Base-by-base conservation (phyloP, 2,888 invertebrate genomes). In the Pristionchus japonicus region DNA sequence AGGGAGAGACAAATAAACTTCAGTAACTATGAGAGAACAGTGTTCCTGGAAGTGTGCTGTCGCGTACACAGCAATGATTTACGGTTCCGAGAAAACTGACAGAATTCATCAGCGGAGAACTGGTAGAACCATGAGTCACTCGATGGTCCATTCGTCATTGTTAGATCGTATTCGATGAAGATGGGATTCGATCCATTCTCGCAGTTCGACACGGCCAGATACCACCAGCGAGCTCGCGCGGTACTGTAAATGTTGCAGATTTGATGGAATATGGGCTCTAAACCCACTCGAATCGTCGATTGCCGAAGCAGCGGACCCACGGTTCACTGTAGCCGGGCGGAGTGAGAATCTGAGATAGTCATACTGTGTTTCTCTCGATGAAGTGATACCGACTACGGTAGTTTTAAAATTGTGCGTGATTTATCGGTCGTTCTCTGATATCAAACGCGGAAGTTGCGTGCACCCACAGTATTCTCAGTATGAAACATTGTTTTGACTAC, bases 31-130 rank as follows among this genome's bases (percentile, higher is more conserved):
- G n/a, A n/a, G n/a, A n/a, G n/a, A n/a, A n/a, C n/a, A n/a, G n/a
- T n/a, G n/a, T n/a, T n/a, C n/a, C n/a, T n/a, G n/a, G n/a, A n/a
- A n/a, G n/a, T n/a, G n/a, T n/a, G n/a, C n/a, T n/a, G n/a, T n/a
- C n/a, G n/a, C n/a, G n/a, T n/a, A n/a, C n/a, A 43, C 11, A 11
- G 43, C 11, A 11, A 43, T 43, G 43, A 43, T 43, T 43, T 43
- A 43, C 43, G 43, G 3, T 27, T 23, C 15, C 34, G 23, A 49
- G 27, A 85, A 49, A 27, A 96, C 97, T 96, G 96, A 97, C 98
- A 97, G 95, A 98, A 97, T 95, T 98, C 97, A 95, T 98, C 98
- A 15, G 97, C 98, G 0, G 98, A 98, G 94, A 97, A 98, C 94
- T 98, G 98, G 93, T 97, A 96, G 92, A 96, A 96, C 97, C 97